phyloP scores from a whole-genome alignment of 2,888 invertebrate species.

The Pseudoips prasinana region DNA sequence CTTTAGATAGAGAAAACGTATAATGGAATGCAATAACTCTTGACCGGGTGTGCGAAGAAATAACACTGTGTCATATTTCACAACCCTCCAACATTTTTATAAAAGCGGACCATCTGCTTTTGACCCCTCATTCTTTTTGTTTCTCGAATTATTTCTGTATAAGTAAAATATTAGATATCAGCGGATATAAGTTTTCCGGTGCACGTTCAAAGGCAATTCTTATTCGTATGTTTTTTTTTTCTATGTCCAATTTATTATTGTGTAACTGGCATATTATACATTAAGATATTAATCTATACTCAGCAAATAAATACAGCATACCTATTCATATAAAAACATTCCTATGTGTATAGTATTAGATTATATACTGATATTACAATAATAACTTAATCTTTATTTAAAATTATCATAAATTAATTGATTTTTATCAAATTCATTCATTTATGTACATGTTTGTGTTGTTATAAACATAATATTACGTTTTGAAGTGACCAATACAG shows the following conservation, averaged over 20 bases:
- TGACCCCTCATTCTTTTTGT: slow-evolving; percentile 82
- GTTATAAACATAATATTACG: no score
- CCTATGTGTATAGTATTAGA: no score
- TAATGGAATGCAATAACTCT: slow-evolving; percentile 83
- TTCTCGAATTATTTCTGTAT: slow-evolving; percentile 77
- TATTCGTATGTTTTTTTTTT: slow-evolving; percentile 34
- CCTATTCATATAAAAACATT: no score
- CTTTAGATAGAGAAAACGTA: slow-evolving; percentile 80
- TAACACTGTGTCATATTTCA: slow-evolving; percentile 82
- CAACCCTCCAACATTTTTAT: slow-evolving; percentile 82
- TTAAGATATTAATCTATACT: no score
- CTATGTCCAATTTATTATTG: slow-evolving; percentile 13
- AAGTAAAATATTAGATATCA: slow-evolving; percentile 67
- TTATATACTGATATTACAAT: no score
- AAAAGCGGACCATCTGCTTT: slow-evolving; percentile 82
- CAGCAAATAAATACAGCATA: no score
- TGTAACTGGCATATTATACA: slow-evolving; percentile 1
- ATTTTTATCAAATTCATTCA: no score
- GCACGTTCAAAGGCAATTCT: slow-evolving; percentile 48
- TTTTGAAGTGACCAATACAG: no score
- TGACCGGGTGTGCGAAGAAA: slow-evolving; percentile 82
- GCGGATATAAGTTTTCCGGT: slow-evolving; percentile 47
- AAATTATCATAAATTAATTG: no score
- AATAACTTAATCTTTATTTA: no score
- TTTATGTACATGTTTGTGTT: no score